These are phyloP conservation scores for Mormyrus iriodes DNA, from an alignment of 2,113 vertebrate genomes.

Conservation along the genomic window DNA sequence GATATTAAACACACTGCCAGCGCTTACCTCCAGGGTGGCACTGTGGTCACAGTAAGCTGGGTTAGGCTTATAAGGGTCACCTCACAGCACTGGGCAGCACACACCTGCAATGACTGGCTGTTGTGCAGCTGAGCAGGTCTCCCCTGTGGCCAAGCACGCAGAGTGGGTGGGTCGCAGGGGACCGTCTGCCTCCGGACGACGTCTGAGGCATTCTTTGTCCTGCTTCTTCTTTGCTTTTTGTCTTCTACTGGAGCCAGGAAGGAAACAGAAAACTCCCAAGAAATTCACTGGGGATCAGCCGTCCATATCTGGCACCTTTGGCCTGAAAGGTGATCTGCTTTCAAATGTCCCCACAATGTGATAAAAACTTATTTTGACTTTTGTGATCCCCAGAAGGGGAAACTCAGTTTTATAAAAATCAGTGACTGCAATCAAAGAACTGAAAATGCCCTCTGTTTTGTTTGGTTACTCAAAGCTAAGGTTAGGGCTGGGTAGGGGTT, in stretches of 20 bases:
- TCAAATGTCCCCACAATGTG: not conserved
- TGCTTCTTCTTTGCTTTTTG: conserved; percentile 29
- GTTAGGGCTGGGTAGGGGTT: not conserved
- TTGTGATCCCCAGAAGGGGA: not conserved
- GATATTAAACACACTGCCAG: not conserved
- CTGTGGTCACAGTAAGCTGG: not conserved
- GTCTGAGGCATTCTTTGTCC: not conserved
- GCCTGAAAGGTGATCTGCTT: conserved; percentile 65
- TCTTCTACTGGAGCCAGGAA: conserved; percentile 69
- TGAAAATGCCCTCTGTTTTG: not conserved
- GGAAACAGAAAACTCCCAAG: conserved; percentile 81
- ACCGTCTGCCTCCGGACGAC: conserved; percentile 42
- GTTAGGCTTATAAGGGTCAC: not conserved
- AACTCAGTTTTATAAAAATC: not conserved
- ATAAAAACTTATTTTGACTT: not conserved
- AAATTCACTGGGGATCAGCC: conserved; percentile 78
- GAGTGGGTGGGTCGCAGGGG: not conserved
- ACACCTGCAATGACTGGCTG: not conserved
- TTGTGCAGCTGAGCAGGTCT: not conserved
- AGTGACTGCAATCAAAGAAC: not conserved
- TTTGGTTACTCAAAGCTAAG: not conserved
- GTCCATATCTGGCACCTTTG: conserved; percentile 71
- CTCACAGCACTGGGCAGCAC: not conserved
- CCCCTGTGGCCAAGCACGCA: not conserved
- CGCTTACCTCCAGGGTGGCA: not conserved